These are phyloP conservation scores for Heteromurus nitidus DNA, from an alignment of 2,888 invertebrate genomes.

Conservation along the genomic window DNA sequence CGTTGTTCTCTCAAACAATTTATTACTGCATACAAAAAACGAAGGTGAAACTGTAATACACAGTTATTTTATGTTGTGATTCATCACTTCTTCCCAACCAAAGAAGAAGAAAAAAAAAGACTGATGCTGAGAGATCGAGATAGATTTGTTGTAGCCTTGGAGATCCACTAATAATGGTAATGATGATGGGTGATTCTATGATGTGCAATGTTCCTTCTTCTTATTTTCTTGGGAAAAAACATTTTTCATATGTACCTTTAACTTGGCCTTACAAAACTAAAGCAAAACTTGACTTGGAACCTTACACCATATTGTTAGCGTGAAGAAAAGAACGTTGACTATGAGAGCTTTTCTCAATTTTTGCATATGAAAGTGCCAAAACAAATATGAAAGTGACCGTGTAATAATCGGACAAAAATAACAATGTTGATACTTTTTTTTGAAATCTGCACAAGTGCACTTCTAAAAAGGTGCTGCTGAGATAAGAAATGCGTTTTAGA, in stretches of 20 bases:
- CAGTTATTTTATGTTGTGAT: neutral
- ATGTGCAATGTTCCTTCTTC: too few relatives aligned
- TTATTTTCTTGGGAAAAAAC: constrained; percentile 7
- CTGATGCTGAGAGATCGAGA: neutral
- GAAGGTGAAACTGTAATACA: constrained; percentile 3
- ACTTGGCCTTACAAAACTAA: constrained; percentile 1
- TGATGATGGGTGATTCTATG: constrained; percentile 12
- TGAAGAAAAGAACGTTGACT: too few relatives aligned
- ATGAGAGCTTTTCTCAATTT: too few relatives aligned
- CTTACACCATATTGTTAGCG: neutral
- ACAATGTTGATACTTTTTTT: too few relatives aligned
- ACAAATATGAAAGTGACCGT: constrained; percentile 8
- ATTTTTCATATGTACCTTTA: too few relatives aligned
- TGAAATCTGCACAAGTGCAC: too few relatives aligned
- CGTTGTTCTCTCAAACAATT: too few relatives aligned
- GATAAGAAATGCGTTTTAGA: too few relatives aligned
- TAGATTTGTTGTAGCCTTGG: neutral
- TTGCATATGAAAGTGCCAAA: constrained; percentile 6
- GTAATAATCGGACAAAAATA: constrained; percentile 1
- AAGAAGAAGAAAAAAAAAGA: neutral
- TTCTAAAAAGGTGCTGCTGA: too few relatives aligned
- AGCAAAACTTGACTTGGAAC: neutral
- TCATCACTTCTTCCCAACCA: too few relatives aligned
- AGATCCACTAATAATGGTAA: constrained; percentile 2
- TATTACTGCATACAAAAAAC: too few relatives aligned